Evolutionary conservation across 2,797 vertebrate genomes (phyloP).

Genomic region (Rhincodon typus): DNA sequence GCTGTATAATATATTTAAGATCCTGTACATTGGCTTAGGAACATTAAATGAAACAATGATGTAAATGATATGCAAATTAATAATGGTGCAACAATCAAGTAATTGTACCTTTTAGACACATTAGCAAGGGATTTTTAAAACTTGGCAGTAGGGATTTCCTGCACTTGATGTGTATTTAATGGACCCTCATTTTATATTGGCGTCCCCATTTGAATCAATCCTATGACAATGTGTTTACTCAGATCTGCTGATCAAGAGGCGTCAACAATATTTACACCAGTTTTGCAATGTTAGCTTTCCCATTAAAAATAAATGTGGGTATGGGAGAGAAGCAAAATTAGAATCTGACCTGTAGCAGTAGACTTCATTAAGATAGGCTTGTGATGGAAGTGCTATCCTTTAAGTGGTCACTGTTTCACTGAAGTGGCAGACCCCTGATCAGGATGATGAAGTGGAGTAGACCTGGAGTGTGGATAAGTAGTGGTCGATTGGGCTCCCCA

Average conservation of each 20-base stretch:
- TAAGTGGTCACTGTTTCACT: background rate
- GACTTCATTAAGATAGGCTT: background rate
- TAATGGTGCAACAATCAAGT: background rate
- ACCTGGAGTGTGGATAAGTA: too few species aligned
- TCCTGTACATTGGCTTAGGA: background rate
- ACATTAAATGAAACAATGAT: background rate
- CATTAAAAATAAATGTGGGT: background rate
- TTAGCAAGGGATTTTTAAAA: background rate
- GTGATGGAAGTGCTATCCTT: background rate
- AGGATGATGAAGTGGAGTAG: too few species aligned
- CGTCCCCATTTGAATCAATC: background rate
- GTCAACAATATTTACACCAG: background rate
- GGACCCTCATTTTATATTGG: background rate
- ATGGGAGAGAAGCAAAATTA: background rate
- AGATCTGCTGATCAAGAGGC: background rate
- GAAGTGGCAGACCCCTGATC: too few species aligned
- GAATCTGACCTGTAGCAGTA: background rate
- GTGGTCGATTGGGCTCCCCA: too few species aligned
- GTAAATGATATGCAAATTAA: background rate
- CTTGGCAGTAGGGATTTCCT: background rate
- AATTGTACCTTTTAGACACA: background rate
- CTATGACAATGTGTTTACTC: background rate
- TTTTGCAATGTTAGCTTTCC: background rate
- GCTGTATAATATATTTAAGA: background rate
- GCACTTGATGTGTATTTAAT: background rate